A percentile compares a stretch with the other conserved stretches of the same genome.
Conservation (phyloP, 2,797 vertebrate genomes). For the Rhinichthys osculus region DNA sequence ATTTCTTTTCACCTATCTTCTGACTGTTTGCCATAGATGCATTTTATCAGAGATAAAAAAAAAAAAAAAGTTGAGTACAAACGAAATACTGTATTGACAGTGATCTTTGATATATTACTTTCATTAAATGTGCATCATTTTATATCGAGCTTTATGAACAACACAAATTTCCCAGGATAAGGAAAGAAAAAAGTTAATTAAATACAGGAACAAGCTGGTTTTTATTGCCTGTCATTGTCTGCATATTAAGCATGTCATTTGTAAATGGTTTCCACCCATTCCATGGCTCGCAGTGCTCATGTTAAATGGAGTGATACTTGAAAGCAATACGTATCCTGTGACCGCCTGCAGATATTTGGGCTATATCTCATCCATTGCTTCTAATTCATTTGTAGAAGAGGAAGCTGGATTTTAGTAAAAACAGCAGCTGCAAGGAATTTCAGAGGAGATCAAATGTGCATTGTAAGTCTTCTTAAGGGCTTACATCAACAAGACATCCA, state of each 20-base stretch:
- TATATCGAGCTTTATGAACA: constrained; percentile 20
- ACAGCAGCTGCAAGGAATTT: constrained; percentile 63
- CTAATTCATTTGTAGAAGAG: constrained; percentile 68
- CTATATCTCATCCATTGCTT: constrained; percentile 66
- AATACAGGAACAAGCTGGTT: constrained; percentile 60
- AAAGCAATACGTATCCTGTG: constrained; percentile 67
- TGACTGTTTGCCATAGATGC: not conserved
- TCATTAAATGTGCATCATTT: constrained; percentile 3
- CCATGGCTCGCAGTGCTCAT: constrained; percentile 57
- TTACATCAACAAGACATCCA: constrained; percentile 48
- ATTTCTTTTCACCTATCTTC: not conserved
- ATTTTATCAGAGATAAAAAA: not conserved
- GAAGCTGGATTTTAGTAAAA: constrained; percentile 61
- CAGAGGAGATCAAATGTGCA: constrained; percentile 48
- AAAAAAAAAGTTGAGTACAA: not conserved
- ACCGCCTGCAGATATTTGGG: constrained; percentile 75
- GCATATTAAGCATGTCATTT: constrained; percentile 70
- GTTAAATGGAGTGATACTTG: constrained; percentile 63
- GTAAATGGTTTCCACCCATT: constrained; percentile 62
- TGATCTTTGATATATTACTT: constrained; percentile 4
- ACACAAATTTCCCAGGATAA: constrained; percentile 30
- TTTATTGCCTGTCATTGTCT: constrained; percentile 67
- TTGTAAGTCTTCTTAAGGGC: constrained; percentile 51
- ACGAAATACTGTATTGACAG: constrained; percentile 17
- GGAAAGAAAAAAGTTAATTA: constrained; percentile 49